These are phyloP conservation scores for Tethya wilhelma DNA, from an alignment of 37 sponge, comb jelly and placozoan species.

Conservation along the genomic window DNA sequence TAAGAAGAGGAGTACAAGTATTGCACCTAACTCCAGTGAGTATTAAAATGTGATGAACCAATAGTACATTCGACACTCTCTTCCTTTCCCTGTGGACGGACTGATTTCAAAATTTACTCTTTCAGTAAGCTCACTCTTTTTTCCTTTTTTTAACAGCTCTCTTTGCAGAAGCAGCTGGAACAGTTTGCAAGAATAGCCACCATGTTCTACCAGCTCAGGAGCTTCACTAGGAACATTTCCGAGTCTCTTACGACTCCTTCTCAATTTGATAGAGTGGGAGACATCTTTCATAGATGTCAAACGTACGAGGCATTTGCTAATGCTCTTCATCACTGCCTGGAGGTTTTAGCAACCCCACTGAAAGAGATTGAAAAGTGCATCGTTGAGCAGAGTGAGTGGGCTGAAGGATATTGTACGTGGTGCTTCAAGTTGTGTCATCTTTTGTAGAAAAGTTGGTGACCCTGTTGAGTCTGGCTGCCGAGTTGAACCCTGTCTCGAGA, in stretches of 20 bases:
- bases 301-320: conserved; percentile 46
- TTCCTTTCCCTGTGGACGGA: neutral
- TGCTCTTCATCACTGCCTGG: conserved; percentile 9
- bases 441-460: conserved; percentile 12
- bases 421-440: no score
- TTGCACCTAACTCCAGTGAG: conserved; percentile 58
- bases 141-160: no score
- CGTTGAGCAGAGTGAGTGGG: conserved; percentile 24
- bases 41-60: neutral
- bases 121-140: no score
- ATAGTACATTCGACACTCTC: neutral
- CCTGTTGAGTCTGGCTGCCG: conserved; percentile 8
- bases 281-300: neutral
- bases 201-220: conserved; percentile 2
- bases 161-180: conserved; percentile 19
- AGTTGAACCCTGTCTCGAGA: neutral
- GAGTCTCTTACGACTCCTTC: neutral
- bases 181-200: conserved; percentile 18
- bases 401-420: neutral
- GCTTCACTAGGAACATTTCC: neutral
- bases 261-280: no score
- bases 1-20: conserved; percentile 22
- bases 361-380: conserved; percentile 26
- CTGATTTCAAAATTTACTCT: no score
- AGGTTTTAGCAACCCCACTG: neutral